Base-by-base conservation (phyloP, 2,113 vertebrate genomes). In the Cyprinodon tularosa region DNA sequence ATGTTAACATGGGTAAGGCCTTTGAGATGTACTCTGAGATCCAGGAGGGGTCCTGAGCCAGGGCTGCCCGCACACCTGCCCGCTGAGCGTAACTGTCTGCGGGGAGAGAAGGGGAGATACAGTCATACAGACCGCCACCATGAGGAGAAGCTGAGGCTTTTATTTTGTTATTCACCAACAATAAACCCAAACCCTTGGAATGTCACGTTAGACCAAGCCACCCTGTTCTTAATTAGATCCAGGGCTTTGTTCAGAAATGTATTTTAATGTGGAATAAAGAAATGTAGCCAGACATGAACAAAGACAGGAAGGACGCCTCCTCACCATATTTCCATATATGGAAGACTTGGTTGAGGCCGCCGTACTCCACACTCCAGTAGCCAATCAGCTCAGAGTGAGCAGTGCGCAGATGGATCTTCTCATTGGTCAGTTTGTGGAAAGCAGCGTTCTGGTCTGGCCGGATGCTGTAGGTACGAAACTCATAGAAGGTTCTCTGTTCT, bases 301-400 rank as follows among this genome's bases (percentile, higher is more conserved):
- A 0, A 45, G 44, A 42, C 53, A 60, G 53, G 42, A 36, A 44
- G 50, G 39, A 37, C 42, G 39, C 3, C 15, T 37, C 10, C 93
- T 93, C 76, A 95, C 94, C 94, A 68, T 94, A 99, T 81, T 97
- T 96, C 98, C 98, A 99, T 75, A 99, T 87, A 79, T 98, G 97
- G 76, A 97, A 87, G 20, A 96, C 95, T 80, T 95, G 95, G 93
- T 98, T 98, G 75, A 97, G 85, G 68, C 95, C 96, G 4, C 96
- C 96, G 29, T 97, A 95, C 88, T 99, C 97, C 0, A 93, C 85
- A 9, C 83, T 95, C 97, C 97, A 99, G 74, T 93, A 96, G 40
- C 98, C 97, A 80, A 96, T 47, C 86, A 99, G 88, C 87, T 97
- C 90, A 0, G 98, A 99, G 82, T 96, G 95, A 62, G 95, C 94